Base-by-base conservation (phyloP, 2,113 vertebrate genomes). In the Cyphomyrus plagiostoma region DNA sequence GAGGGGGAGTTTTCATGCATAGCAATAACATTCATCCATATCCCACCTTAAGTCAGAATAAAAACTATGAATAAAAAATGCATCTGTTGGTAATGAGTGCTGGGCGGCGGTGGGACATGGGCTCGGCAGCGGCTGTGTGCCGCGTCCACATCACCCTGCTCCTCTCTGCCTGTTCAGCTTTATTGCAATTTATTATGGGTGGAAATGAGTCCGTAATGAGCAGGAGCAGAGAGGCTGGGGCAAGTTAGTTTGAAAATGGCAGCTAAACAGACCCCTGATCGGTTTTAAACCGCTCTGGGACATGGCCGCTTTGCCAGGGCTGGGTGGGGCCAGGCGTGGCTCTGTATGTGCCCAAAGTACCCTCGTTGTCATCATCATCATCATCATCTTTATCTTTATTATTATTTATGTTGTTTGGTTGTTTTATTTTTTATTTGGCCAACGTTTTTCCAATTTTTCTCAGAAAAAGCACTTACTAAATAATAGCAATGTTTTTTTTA, bases 21-120 rank as follows among this genome's bases (percentile, higher is more conserved):
- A 95, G 93, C 95, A 96, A 96, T 96, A 95, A 93, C 95, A 93
- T 95, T 95, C 94, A 95, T 96, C 94, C 94, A 95, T 95, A 95
- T 95, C 95, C 91, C 92, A 94, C 93, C 93, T 94, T 95, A 93
- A 94, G 94, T 95, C 94, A 91, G 93, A 93, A 92, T 95, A 94
- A 94, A 95, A 95, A 95, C 95, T 94, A 96, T 96, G 95, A 96
- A 96, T 96, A 96, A 95, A 95, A 95, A 95, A 95, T 94, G 93
- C 90, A 89, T 94, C 91, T 93, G 94, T 93, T 95, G 93, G 94
- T 95, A 94, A 95, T 96, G 93, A 95, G 94, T 95, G 92, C 93
- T 89, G 80, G 92, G 93, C 92, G 46, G 49, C 91, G 89, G 91
- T 87, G 91, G 92, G 94, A 94, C 93, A 90, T 90, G 92, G 92